Evolutionary conservation across 2,113 vertebrate genomes (phyloP).

Genomic region (Elgaria multicarinata): DNA sequence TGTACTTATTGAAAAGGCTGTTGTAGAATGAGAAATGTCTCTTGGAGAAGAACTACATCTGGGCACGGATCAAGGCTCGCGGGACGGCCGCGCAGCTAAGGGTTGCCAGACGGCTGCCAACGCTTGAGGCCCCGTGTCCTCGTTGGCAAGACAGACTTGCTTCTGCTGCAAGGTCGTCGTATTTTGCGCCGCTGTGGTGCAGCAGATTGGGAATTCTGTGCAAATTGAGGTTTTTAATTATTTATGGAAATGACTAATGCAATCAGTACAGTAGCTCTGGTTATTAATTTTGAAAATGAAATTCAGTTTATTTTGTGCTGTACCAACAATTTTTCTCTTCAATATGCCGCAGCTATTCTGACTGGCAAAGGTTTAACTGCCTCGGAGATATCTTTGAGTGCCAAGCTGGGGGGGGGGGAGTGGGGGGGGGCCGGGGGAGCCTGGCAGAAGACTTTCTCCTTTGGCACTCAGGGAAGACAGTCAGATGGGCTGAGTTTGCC

Average conservation of each 20-base stretch:
- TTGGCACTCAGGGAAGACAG: neutral
- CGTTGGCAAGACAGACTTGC: neutral
- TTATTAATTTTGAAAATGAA: neutral
- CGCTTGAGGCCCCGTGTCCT: neutral
- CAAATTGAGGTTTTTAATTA: neutral
- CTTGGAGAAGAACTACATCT: neutral
- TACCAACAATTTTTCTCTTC: neutral
- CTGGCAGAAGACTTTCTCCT: neutral
- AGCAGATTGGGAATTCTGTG: constrained; percentile 13
- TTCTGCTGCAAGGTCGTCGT: rapidly evolving
- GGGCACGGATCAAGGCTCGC: too few relatives aligned
- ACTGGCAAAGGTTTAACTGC: neutral
- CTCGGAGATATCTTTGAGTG: neutral
- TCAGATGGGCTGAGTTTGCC: neutral
- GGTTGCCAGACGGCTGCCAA: neutral
- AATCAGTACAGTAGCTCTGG: neutral
- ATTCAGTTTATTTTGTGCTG: neutral
- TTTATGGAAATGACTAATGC: constrained; percentile 14
- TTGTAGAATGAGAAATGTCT: neutral
- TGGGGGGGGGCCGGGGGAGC: neutral
- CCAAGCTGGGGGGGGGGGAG: neutral
- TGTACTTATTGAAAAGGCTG: neutral
- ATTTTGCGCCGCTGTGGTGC: neutral
- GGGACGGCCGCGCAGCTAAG: neutral
- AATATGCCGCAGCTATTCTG: neutral